These are phyloP conservation scores for Eupithecia subfuscata DNA, from an alignment of 2,888 invertebrate species.

Conservation along the genomic window DNA sequence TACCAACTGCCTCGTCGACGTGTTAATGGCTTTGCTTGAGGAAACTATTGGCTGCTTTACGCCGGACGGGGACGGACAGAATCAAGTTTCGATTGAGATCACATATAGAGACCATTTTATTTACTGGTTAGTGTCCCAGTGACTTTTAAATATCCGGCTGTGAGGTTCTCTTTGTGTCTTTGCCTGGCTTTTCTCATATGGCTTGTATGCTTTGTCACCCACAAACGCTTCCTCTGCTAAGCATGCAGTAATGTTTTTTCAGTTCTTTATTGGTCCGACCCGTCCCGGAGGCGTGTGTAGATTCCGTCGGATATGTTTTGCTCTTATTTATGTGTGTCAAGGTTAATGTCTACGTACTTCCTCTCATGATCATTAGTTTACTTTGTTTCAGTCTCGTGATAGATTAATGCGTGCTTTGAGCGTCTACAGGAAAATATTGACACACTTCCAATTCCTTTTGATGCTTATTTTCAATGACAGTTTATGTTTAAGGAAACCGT, in stretches of 20 bases:
- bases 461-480: slow-evolving; percentile 8
- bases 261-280: neutral
- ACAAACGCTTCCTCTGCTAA: neutral
- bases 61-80: neutral
- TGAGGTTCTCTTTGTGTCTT: neutral
- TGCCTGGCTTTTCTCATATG: neutral
- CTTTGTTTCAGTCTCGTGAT: slow-evolving; percentile 18
- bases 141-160: neutral
- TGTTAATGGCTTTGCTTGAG: slow-evolving; percentile 53
- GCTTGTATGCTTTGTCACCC: neutral
- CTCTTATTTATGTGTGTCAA: slow-evolving; percentile 60
- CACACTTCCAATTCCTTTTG: slow-evolving; percentile 6
- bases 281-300: slow-evolving; percentile 1
- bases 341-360: slow-evolving; percentile 56
- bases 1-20: slow-evolving; percentile 53
- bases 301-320: slow-evolving; percentile 37
- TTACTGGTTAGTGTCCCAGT: neutral
- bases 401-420: slow-evolving; percentile 14
- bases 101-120: neutral
- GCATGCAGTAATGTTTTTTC: neutral
- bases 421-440: neutral
- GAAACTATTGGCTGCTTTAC: neutral
- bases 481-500: slow-evolving; percentile 1
- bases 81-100: neutral
- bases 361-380: slow-evolving; percentile 30